These are phyloP conservation scores for Enteromius argenteus DNA, from an alignment of 2,797 vertebrate species.

Conservation along the genomic window DNA sequence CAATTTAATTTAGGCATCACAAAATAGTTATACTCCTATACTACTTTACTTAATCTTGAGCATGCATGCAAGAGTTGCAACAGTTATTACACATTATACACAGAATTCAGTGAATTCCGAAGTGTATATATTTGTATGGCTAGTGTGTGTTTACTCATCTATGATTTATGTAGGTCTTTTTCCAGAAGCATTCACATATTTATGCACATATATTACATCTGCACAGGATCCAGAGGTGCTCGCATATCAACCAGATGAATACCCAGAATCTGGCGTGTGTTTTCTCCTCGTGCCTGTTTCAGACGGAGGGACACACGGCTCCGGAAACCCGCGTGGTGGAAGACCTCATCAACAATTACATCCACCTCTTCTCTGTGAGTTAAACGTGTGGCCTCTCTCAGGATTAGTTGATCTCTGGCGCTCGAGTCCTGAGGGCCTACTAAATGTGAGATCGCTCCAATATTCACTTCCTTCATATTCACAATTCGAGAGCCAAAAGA, in stretches of 20 bases:
- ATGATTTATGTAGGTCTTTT: slow-evolving; percentile 37
- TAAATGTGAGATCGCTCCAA: neutral
- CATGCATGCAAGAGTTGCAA: neutral
- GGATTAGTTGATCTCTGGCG: neutral
- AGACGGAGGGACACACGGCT: slow-evolving; percentile 89
- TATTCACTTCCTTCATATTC: neutral
- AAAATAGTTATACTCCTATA: neutral
- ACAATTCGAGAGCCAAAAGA: neutral
- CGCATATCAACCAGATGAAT: slow-evolving; percentile 91
- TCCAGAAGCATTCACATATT: slow-evolving; percentile 4
- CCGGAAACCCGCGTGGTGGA: slow-evolving; percentile 88
- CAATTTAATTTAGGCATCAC: neutral
- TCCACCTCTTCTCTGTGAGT: slow-evolving; percentile 91
- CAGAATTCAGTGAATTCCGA: slow-evolving; percentile 15
- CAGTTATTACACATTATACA: neutral
- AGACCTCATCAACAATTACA: slow-evolving; percentile 92
- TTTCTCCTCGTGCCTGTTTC: slow-evolving; percentile 95
- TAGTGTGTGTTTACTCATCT: slow-evolving; percentile 25
- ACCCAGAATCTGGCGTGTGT: slow-evolving; percentile 85
- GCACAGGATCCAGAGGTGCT: slow-evolving; percentile 89
- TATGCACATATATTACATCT: slow-evolving; percentile 34
- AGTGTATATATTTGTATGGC: neutral
- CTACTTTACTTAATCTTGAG: neutral
- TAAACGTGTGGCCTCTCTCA: slow-evolving; percentile 6
- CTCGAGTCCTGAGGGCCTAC: neutral